A percentile compares a stretch with the other conserved stretches of the same genome.
Conservation (phyloP, 1,140 invertebrate genomes). For the Zaprionus gabonicus region DNA sequence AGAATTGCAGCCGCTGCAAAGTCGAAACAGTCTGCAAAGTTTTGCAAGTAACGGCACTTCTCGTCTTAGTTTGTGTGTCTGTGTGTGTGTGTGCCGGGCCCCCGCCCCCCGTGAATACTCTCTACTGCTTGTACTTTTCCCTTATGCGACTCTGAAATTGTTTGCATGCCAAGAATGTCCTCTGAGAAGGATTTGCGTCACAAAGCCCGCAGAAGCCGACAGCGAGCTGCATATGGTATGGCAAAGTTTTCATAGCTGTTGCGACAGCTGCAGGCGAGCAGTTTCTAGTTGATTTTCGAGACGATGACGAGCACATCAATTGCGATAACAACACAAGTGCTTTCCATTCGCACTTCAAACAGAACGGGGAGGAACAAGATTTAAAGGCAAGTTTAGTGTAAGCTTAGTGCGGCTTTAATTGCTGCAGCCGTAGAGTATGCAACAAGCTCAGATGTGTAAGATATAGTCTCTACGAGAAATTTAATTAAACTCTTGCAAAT, state of each 20-base stretch:
- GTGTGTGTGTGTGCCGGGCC: background rate
- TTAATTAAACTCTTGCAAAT: no score
- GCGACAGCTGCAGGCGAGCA: constrained; percentile 50
- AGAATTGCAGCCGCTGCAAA: constrained; percentile 33
- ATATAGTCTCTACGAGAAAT: no score
- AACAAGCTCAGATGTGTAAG: background rate
- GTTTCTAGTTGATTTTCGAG: constrained; percentile 42
- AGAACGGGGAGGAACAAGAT: background rate
- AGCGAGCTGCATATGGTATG: constrained; percentile 22
- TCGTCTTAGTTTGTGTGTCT: constrained; percentile 42
- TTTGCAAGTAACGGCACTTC: constrained; percentile 61
- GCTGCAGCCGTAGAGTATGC: background rate
- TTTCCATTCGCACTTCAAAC: background rate
- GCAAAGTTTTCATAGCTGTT: constrained; percentile 12
- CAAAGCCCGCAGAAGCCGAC: constrained; percentile 15
- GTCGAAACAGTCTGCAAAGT: constrained; percentile 55
- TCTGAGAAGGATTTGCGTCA: constrained; percentile 67
- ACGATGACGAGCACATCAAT: constrained; percentile 3
- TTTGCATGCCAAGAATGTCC: constrained; percentile 48
- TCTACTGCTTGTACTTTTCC: background rate
- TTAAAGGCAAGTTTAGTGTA: background rate
- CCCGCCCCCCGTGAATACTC: background rate
- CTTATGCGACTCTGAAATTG: constrained; percentile 21
- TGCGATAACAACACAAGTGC: background rate
- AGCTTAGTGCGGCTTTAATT: background rate